Evolutionary conservation across 2,797 vertebrate species (phyloP), one percentile per base, ranked within the genome.

Genomic region (Sylvilagus floridanus): DNA sequence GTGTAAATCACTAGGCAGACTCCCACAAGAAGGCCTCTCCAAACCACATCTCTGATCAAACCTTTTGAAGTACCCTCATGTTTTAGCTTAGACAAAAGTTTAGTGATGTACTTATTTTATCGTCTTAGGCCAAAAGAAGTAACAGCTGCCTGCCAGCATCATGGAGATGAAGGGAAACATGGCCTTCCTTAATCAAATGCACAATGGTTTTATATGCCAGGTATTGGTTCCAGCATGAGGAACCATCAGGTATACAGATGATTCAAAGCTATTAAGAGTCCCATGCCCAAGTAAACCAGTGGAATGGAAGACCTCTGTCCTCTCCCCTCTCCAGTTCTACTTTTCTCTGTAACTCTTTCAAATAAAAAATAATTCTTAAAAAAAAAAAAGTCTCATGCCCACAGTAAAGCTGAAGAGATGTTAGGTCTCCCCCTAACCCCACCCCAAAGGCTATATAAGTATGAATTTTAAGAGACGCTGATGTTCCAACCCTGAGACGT

Each of bases 401-500:
- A 66, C 73, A 72, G n/a, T 28, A 37, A 85, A 60, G 22, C n/a
- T 66, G 21, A 32, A 52, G 28, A 35, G 4, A 2, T 47, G 24
- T 63, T 42, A 47, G 7, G 21, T 71, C 47, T 85, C 57, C 71
- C 76, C 8, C 76, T 84, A 88, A 69, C 12, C 35, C 50, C 37
- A 84, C 52, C 60, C 79, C 52, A 85, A 63, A 90, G 30, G 65
- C n/a, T 87, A 4, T 37, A 76, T 4, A 89, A 32, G 42, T 0
- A 85, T 69, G 42, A 42, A 69, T 89, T 90, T 71, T 91, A 50
- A 76, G 63, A 84, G 7, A 90, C 24, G 26, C 17, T 42, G 19
- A 26, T 42, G 47, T 66, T 47, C 24, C 8, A 35, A 87, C 26
- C 50, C 57, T 35, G 35, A 83, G 28, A 97, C 98, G 97, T 98